Percentiles rank a stretch among this genome's conserved stretches.
These are phyloP conservation scores for Megalops atlanticus DNA, from an alignment of 2,113 vertebrate species.

Conservation along the genomic window DNA sequence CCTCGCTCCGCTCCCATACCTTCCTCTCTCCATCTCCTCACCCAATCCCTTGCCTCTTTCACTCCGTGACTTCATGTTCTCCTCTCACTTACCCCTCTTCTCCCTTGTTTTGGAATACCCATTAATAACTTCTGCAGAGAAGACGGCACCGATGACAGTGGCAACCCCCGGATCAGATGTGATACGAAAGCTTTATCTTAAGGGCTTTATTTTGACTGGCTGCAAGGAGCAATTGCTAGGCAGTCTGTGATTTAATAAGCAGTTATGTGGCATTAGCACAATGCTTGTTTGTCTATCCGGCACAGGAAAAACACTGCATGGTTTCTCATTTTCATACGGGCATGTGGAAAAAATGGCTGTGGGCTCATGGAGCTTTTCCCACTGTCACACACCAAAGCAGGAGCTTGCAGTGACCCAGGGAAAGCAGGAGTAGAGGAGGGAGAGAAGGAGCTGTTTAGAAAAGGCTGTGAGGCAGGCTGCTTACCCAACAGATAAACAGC, in stretches of 20 bases:
- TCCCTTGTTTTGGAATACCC: slow-evolving; percentile 20
- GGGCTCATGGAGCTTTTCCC: slow-evolving; percentile 32
- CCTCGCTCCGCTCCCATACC: slow-evolving; percentile 57
- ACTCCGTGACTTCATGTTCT: background rate
- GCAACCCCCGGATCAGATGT: slow-evolving; percentile 52
- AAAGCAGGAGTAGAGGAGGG: slow-evolving; percentile 53
- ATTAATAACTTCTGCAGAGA: slow-evolving; percentile 45
- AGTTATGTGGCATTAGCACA: slow-evolving; percentile 59
- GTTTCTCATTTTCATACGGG: slow-evolving; percentile 45
- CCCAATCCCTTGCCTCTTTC: slow-evolving; percentile 34
- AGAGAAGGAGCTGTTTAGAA: slow-evolving; percentile 52
- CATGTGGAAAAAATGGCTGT: slow-evolving; percentile 44
- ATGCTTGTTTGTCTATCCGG: slow-evolving; percentile 57
- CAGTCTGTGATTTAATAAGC: slow-evolving; percentile 70
- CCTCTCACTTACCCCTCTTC: slow-evolving; percentile 20
- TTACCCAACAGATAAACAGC: slow-evolving; percentile 69
- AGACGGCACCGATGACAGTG: slow-evolving; percentile 34
- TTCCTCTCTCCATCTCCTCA: slow-evolving; percentile 35
- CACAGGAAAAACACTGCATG: slow-evolving; percentile 47
- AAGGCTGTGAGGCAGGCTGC: slow-evolving; percentile 56
- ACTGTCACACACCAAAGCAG: slow-evolving; percentile 18
- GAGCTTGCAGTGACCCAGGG: slow-evolving; percentile 50
- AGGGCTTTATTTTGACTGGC: slow-evolving; percentile 70
- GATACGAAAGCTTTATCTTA: slow-evolving; percentile 62
- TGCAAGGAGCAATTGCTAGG: slow-evolving; percentile 50